These are phyloP conservation scores for Nannobrachium achirus DNA, from an alignment of 2,113 vertebrate genomes.

Conservation along the genomic window DNA sequence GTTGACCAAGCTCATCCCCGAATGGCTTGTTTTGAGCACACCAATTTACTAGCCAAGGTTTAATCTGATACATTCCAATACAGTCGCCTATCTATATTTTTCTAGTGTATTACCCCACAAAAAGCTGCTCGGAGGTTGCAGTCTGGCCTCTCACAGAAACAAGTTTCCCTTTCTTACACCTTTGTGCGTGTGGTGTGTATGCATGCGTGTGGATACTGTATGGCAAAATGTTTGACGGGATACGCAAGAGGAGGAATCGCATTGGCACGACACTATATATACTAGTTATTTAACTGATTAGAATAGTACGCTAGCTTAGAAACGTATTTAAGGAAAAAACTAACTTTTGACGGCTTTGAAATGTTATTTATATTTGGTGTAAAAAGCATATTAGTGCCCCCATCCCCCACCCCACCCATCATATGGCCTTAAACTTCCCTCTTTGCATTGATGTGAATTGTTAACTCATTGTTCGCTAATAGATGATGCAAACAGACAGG, in stretches of 20 bases:
- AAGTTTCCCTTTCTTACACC: slow-evolving; percentile 18
- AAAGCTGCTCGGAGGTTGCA: slow-evolving; percentile 65
- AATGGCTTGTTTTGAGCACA: slow-evolving; percentile 19
- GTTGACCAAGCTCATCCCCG: background rate
- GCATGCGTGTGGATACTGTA: slow-evolving; percentile 33
- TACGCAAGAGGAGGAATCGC: slow-evolving; percentile 61
- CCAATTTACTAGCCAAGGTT: slow-evolving; percentile 20
- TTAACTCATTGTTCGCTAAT: slow-evolving; percentile 56
- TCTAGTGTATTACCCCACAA: slow-evolving; percentile 46
- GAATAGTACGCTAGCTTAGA: slow-evolving; percentile 78
- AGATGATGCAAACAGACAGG: slow-evolving; percentile 24
- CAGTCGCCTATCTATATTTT: slow-evolving; percentile 70
- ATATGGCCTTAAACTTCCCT: slow-evolving; percentile 77
- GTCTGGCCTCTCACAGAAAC: slow-evolving; percentile 19
- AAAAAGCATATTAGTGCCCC: slow-evolving; percentile 62
- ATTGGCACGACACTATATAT: slow-evolving; percentile 69
- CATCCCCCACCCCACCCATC: slow-evolving; percentile 19
- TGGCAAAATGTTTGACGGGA: slow-evolving; percentile 53
- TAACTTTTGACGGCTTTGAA: slow-evolving; percentile 63
- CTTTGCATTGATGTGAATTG: slow-evolving; percentile 65
- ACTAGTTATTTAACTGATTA: slow-evolving; percentile 80
- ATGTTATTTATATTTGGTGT: slow-evolving; percentile 78
- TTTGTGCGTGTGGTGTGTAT: slow-evolving; percentile 29
- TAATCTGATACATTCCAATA: slow-evolving; percentile 64
- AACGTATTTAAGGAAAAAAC: slow-evolving; percentile 66